Evolutionary conservation across 1,140 invertebrate species (phyloP), one percentile per base, ranked within the genome.

Genomic region (Drosophila grimshawi): DNA sequence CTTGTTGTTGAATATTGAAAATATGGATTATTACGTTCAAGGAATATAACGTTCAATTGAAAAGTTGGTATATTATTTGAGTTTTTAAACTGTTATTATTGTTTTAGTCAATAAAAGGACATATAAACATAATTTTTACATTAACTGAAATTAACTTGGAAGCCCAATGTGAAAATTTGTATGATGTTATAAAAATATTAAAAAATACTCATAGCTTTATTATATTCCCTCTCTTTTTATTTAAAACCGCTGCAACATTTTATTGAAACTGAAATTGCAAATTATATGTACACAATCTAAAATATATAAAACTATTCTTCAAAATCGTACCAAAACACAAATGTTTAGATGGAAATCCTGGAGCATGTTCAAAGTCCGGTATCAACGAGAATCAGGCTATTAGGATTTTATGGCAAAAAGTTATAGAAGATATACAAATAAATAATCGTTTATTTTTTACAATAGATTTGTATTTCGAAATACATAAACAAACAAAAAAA

Each of bases 291-390:
- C 56, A 60, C 51, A 59, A 60, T 61, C 60, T 43, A 56, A 75
- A 66, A 72, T 72, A 65, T 32, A 49, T 68, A 56, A 63, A 68
- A 55, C 30, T 60, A 66, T 62, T 57, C 71, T 63, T 56, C 65
- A 69, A 72, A 60, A 70, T 64, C 46, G 53, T 71, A 60, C 55
- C 30, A 59, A 57, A 37, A 68, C 70, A 49, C 30, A 66, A 70
- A 51, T 60, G 46, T 76, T 70, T 76, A 92, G 91, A 90, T 92
- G 91, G 91, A 92, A 81, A 92, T 92, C 71, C 75, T 92, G 91
- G 91, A 92, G 72, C 83, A 92, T 74, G 85, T 92, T 76, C 91
- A 92, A 82, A 92, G 91, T 91, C 91, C 91, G 43, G 91, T 92
- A 46, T 92, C 91, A 60, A 92, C 91, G 64, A 85, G 91, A 76